Evolutionary conservation across 2,888 invertebrate genomes (phyloP), one percentile per base, ranked within the genome.

Genomic region (Chloroclysta siterata): DNA sequence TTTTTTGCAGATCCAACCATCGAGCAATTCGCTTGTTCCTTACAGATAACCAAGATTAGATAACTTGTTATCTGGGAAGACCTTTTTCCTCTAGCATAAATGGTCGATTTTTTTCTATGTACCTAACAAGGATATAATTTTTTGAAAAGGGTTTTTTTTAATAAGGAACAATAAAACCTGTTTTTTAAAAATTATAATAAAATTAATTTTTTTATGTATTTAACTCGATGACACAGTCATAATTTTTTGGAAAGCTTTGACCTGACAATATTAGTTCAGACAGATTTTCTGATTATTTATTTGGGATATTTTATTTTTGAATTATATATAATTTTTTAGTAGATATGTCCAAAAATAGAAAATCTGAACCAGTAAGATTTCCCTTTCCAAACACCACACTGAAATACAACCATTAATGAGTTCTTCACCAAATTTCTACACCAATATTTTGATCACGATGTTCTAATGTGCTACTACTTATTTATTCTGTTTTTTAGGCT

Each of bases 401-500:
- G 15, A 15, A 42, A 42, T n/a, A 14, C 5, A 14, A 41, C 7
- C 41, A n/a, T 14, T n/a, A 4, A 15, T 36, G 15, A 39, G n/a
- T 42, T 29, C 11, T 4, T 13, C 10, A 33, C 33, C 8, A 33
- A 5, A 0, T 33, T 33, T 33, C 3, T 22, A 22, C 33, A 33
- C 0, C 33, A 28, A 42, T 8, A 28, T 42, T 42, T 41, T 41
- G n/a, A 42, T 42, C n/a, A n/a, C n/a, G n/a, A 22, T 22, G 22
- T 22, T 2, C 3, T 22, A 3, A 22, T 22, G 22, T 22, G 22
- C 22, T 2, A 22, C 22, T 2, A 22, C 3, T 22, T n/a, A n/a
- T n/a, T 44, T 11, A 0, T 47, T n/a, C 42, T 5, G 15, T 8
- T 47, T 78, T 86, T 63, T 75, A 89, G 89, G 54, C 59, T 22